Conservation (phyloP, 2,113 vertebrate species). For the Oplegnathus fasciatus region DNA sequence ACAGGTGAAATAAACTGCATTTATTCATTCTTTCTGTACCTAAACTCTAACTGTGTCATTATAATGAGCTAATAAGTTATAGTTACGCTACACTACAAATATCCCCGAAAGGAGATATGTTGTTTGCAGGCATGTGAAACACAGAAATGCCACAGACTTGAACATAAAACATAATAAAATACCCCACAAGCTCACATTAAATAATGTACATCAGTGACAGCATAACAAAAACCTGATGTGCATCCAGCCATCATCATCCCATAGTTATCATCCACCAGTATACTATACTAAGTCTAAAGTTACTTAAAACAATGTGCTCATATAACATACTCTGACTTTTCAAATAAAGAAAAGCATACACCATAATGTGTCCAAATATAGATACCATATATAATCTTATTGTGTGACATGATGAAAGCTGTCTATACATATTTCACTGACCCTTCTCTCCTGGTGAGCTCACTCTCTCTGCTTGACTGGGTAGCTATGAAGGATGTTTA, state of each 20-base stretch:
- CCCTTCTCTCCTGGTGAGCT: background rate
- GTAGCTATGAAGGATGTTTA: slow-evolving; percentile 55
- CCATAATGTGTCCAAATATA: background rate
- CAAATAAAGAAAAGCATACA: background rate
- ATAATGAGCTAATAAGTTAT: too few relatives aligned
- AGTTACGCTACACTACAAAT: too few relatives aligned
- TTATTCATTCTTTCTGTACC: too few relatives aligned
- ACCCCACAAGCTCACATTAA: background rate
- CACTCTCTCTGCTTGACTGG: slow-evolving; percentile 18
- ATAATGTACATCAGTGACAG: too few relatives aligned
- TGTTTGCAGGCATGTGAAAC: background rate
- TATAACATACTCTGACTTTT: background rate
- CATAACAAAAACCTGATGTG: too few relatives aligned
- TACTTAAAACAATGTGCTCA: background rate
- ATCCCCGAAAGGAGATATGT: background rate
- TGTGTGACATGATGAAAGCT: slow-evolving; percentile 7
- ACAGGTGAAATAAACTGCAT: too few relatives aligned
- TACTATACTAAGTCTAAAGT: too few relatives aligned
- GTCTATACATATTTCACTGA: slow-evolving; percentile 41
- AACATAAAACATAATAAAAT: background rate
- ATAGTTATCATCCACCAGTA: background rate
- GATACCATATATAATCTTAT: too few relatives aligned
- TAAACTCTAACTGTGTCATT: too few relatives aligned
- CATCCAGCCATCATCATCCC: too few relatives aligned
- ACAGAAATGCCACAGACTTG: background rate